Conservation (phyloP, 2,113 vertebrate species). For the Lamprotornis superbus region DNA sequence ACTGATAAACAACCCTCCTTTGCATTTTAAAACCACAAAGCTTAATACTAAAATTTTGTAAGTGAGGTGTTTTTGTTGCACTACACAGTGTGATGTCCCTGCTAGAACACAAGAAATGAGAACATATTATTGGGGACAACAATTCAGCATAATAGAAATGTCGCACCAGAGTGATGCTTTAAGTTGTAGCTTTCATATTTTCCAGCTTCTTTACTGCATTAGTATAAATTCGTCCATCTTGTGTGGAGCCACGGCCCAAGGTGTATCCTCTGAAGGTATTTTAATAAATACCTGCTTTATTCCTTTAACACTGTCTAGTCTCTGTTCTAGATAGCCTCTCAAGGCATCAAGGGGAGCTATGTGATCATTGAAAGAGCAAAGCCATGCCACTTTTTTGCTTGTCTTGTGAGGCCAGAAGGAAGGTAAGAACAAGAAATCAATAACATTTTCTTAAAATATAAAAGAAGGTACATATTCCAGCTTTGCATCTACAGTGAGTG, state of each 20-base stretch:
- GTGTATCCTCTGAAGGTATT: no score
- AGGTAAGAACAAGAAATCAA: background rate
- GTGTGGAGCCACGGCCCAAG: no score
- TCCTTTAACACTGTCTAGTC: no score
- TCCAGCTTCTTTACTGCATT: no score
- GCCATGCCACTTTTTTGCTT: background rate
- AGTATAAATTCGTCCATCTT: no score
- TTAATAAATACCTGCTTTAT: no score
- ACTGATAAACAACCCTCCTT: background rate
- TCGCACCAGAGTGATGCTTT: background rate
- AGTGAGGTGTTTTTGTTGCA: background rate
- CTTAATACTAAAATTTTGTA: background rate
- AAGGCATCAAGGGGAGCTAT: background rate
- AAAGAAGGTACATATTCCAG: background rate
- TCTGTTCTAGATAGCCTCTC: no score
- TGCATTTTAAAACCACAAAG: background rate
- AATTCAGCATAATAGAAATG: background rate
- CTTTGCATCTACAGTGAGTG: background rate
- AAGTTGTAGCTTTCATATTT: no score
- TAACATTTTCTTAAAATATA: background rate
- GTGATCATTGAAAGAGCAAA: background rate
- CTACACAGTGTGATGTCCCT: background rate
- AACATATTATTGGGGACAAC: background rate
- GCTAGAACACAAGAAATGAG: background rate
- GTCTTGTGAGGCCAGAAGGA: background rate